phyloP scores from a whole-genome alignment of 1,140 invertebrate genomes.

The Paracyclopina nana region DNA sequence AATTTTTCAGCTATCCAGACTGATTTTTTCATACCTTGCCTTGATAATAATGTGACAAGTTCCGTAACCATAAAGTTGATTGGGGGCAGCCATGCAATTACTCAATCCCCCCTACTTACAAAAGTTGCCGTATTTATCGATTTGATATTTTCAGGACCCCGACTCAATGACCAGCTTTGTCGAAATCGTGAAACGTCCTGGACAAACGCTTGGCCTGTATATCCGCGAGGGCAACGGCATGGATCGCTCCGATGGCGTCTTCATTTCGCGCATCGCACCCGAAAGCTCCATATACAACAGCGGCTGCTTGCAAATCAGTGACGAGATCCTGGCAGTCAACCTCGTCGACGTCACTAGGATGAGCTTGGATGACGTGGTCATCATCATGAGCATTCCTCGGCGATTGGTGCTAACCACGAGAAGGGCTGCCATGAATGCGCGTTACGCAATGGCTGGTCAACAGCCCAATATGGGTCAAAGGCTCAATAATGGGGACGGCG shows the following conservation, averaged over 20 bases:
- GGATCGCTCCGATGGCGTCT: constrained; percentile 80
- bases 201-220: constrained; percentile 91
- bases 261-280: constrained; percentile 91
- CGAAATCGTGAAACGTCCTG: constrained; percentile 96
- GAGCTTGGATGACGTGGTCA: constrained; percentile 95
- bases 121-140: too few relatives aligned
- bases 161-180: constrained; percentile 65
- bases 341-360: constrained; percentile 89
- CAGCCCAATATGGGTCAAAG: background rate
- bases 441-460: background rate
- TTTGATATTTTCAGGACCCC: constrained; percentile 43
- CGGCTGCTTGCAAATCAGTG: constrained; percentile 82
- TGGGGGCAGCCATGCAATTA: background rate
- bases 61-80: background rate
- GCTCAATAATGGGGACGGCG: background rate
- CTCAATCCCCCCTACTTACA: background rate
- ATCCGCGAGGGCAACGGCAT: constrained; percentile 90
- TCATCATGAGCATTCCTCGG: constrained; percentile 95
- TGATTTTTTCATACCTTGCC: too few relatives aligned
- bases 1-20: too few relatives aligned
- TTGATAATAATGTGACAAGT: too few relatives aligned
- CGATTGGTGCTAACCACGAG: constrained; percentile 78
- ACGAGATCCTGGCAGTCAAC: constrained; percentile 95
- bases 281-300: constrained; percentile 92
- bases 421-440: constrained; percentile 25